phyloP scores from a whole-genome alignment of 37 sponge, comb jelly and placozoan species.

The Diacarnus erythraeanus region DNA sequence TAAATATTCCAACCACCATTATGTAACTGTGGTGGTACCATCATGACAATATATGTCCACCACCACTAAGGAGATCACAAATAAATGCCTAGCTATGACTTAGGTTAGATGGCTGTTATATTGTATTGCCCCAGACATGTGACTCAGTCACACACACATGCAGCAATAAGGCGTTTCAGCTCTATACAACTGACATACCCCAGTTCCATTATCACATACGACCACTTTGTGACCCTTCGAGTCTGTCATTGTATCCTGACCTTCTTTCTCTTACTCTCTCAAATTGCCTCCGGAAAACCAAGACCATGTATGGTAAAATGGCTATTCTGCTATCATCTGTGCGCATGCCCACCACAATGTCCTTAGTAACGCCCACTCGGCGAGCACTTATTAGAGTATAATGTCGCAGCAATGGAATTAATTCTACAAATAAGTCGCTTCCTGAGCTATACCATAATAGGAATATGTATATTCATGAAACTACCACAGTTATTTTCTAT shows the following conservation, averaged over 20 bases:
- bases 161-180: too few species aligned
- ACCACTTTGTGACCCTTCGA: constrained; percentile 86
- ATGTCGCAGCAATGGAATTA: background rate
- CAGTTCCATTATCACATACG: constrained; percentile 99
- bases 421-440: constrained; percentile 26
- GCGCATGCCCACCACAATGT: constrained; percentile 25
- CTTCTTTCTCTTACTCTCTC: background rate
- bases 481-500: constrained; percentile 46
- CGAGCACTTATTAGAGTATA: background rate
- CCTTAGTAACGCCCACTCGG: background rate
- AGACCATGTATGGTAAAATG: constrained; percentile 7
- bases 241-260: constrained; percentile 57
- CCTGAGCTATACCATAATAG: constrained; percentile 48
- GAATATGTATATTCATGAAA: constrained; percentile 34
- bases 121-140: too few species aligned
- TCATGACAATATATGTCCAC: too few species aligned
- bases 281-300: background rate
- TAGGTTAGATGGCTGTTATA: too few species aligned
- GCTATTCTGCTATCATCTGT: background rate
- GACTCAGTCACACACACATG: too few species aligned
- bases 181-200: constrained; percentile 92
- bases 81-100: too few species aligned
- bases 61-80: too few species aligned
- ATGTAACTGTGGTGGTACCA: too few species aligned
- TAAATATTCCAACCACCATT: too few species aligned